Base-by-base conservation (phyloP, 2,797 vertebrate genomes). In the Hybognathus amarus region DNA sequence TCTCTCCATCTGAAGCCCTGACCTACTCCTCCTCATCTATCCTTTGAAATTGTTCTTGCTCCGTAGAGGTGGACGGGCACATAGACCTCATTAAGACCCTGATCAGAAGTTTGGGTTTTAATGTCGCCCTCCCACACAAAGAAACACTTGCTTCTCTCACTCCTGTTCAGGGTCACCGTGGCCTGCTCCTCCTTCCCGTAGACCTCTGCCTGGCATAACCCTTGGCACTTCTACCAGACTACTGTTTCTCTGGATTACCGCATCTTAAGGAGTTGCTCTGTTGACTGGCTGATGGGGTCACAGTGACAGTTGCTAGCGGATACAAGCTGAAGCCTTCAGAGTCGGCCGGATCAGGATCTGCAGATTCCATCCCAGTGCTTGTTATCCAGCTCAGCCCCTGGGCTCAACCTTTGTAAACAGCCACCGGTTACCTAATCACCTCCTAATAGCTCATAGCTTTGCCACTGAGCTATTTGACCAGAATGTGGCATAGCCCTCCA, bases 41-140 rank as follows among this genome's bases (percentile, higher is more conserved):
- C 96, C 94, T 90, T 95, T 96, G 96, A 96, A 97, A 95, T 92
- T 88, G 91, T 83, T 87, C 92, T 93, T 93, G 93, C 91, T 92
- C 59, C 5, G 12, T 87, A 93, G 93, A 93, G 95, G 94, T 94
- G 94, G 75, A 83, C 40, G 61, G 94, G 94, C 94, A 94, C 93
- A 89, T 90, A 91, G 92, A 92, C 91, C 94, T 93, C 94, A 92
- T 93, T 89, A 85, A 94, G 92, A 94, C 92, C 92, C 95, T 94
- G 94, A 91, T 92, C 92, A 94, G 93, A 91, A 94, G 87, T 90
- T 90, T 89, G 86, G 89, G 79, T 94, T 90, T 91, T 85, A 91
- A 89, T 92, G 91, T 89, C 74, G 36, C 88, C 87, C 85, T 90
- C 89, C 88, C 90, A 90, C 83, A 77, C 87, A 89, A 77, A 69